These are phyloP conservation scores for Phaedon cochleariae DNA, from an alignment of 2,888 invertebrate genomes.

Conservation along the genomic window DNA sequence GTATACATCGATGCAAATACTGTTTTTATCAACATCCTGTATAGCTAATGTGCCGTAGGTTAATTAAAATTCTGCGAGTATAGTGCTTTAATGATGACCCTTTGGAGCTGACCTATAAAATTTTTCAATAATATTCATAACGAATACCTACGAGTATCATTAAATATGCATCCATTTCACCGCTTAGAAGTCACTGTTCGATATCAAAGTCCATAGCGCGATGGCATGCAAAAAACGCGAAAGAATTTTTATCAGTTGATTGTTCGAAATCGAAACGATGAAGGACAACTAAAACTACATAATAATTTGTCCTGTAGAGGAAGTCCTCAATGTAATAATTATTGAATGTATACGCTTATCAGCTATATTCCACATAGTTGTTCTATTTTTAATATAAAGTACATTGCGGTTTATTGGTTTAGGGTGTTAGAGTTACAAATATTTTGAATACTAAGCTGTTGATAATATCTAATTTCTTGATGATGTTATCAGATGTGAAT, in stretches of 20 bases:
- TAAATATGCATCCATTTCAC: neutral
- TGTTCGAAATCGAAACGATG: constrained; percentile 10
- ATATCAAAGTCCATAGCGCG: constrained; percentile 16
- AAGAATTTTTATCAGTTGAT: constrained; percentile 22
- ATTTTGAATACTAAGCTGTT: constrained; percentile 17
- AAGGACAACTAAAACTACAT: constrained; percentile 29
- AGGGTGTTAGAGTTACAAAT: constrained; percentile 22
- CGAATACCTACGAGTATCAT: neutral
- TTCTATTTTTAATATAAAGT: constrained; percentile 21
- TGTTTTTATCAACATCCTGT: constrained; percentile 18
- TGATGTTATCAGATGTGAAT: neutral
- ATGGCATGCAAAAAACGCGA: constrained; percentile 20
- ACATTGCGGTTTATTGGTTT: constrained; percentile 17
- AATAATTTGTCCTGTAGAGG: constrained; percentile 21
- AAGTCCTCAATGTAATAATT: constrained; percentile 30
- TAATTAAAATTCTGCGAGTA: constrained; percentile 11
- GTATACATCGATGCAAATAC: neutral
- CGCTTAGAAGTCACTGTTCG: constrained; percentile 1
- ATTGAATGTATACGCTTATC: constrained; percentile 32
- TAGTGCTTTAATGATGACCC: constrained; percentile 5
- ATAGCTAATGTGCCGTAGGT: neutral
- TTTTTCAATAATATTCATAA: constrained; percentile 11
- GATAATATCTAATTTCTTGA: constrained; percentile 10
- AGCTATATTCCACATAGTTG: constrained; percentile 13
- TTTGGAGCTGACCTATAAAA: constrained; percentile 12